phyloP scores from a whole-genome alignment of 1,140 invertebrate genomes.

The Drosophila seguyi region DNA sequence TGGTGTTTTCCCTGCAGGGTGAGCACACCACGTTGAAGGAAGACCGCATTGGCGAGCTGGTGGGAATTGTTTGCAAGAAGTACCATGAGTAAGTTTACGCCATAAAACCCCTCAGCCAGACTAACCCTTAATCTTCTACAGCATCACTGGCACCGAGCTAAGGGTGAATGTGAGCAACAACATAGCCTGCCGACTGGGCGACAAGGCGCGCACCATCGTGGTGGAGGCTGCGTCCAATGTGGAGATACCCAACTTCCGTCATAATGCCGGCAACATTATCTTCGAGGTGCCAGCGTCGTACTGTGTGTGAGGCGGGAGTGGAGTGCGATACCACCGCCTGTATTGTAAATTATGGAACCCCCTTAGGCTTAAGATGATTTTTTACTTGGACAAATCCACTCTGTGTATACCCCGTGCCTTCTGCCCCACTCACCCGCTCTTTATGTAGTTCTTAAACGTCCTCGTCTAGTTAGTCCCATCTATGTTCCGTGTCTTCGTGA shows the following conservation, averaged over 20 bases:
- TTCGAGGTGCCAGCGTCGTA: conserved; percentile 83
- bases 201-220: conserved; percentile 71
- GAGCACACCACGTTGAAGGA: conserved; percentile 86
- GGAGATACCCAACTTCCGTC: conserved; percentile 76
- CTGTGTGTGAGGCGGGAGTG: conserved; percentile 58
- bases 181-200: conserved; percentile 75
- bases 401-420: conserved; percentile 65
- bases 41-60: conserved; percentile 94
- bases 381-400: conserved; percentile 26
- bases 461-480: conserved; percentile 37
- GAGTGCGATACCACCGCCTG: background rate
- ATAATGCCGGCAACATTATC: conserved; percentile 73
- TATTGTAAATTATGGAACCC: conserved; percentile 62
- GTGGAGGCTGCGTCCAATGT: conserved; percentile 77
- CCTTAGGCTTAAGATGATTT: conserved; percentile 30
- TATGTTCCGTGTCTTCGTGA: conserved; percentile 35
- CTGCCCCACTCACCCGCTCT: conserved; percentile 29
- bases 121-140: conserved; percentile 10
- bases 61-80: conserved; percentile 92
- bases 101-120: background rate
- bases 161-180: conserved; percentile 76
- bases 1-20: conserved; percentile 90
- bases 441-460: conserved; percentile 36
- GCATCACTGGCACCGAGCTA: conserved; percentile 72
- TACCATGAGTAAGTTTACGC: conserved; percentile 89